Percentiles rank a stretch among this genome's conserved stretches.
Evolutionary conservation across 1,140 invertebrate genomes (phyloP).

Genomic region (Antheraea pernyi): DNA sequence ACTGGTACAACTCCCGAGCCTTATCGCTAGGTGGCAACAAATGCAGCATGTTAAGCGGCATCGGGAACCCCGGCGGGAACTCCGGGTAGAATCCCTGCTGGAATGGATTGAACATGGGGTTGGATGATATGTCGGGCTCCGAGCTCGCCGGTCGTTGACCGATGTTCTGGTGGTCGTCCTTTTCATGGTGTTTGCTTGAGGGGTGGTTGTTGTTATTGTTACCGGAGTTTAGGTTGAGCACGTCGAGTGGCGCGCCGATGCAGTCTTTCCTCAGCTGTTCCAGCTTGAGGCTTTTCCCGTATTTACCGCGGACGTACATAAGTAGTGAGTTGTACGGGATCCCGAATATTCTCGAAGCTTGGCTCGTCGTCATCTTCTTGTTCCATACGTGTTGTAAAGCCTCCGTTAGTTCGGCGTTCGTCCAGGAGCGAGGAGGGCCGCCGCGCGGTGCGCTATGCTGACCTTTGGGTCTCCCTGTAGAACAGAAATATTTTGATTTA

Average conservation of each 20-base stretch:
- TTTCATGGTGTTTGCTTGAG: conserved; percentile 74
- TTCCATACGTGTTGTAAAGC: conserved; percentile 95
- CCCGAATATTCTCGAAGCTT: conserved; percentile 92
- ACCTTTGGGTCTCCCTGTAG: conserved; percentile 86
- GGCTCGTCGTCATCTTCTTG: conserved; percentile 96
- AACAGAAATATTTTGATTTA: conserved; percentile 22
- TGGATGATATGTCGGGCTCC: conserved; percentile 81
- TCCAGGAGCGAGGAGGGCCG: conserved; percentile 93
- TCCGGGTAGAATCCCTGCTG: conserved; percentile 89
- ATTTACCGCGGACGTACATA: conserved; percentile 96
- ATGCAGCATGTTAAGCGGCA: conserved; percentile 91
- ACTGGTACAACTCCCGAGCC: conserved; percentile 80
- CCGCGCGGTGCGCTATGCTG: conserved; percentile 93
- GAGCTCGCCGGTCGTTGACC: conserved; percentile 82
- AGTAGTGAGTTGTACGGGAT: conserved; percentile 94
- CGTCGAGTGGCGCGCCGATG: conserved; percentile 87
- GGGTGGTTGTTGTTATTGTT: conserved; percentile 86
- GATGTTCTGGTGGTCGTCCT: conserved; percentile 69
- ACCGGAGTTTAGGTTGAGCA: conserved; percentile 83
- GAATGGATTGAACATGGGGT: conserved; percentile 85
- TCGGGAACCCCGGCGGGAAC: conserved; percentile 87
- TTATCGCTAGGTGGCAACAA: conserved; percentile 88
- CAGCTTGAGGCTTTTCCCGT: conserved; percentile 92
- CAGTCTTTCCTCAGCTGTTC: conserved; percentile 93
- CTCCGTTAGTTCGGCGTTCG: conserved; percentile 92